A percentile compares a stretch with the other conserved stretches of the same genome.
Conservation (phyloP, 2,113 vertebrate genomes). For the Oostethus manadensis region DNA sequence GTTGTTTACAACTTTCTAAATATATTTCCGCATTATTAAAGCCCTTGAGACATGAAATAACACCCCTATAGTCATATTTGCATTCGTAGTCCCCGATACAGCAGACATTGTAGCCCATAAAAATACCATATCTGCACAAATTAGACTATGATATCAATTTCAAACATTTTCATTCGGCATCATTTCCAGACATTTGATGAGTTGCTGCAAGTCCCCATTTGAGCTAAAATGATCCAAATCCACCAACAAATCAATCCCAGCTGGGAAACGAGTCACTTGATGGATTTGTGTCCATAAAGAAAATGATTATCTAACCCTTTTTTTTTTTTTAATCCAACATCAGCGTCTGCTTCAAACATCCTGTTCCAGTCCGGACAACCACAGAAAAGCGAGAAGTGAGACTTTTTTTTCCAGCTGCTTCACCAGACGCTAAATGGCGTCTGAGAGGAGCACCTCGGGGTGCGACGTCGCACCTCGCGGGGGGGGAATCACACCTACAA, state of each 20-base stretch:
- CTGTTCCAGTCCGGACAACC: neutral
- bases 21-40: no score
- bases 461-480: conserved; percentile 28
- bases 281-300: neutral
- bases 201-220: no score
- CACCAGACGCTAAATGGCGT: conserved; percentile 13
- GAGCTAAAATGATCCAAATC: neutral
- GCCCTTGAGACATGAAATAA: no score
- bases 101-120: no score
- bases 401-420: conserved; percentile 25
- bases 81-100: no score
- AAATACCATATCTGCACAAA: no score
- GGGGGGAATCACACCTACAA: conserved; percentile 20
- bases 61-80: no score
- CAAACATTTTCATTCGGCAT: no score
- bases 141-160: no score
- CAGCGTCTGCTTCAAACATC: neutral
- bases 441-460: conserved; percentile 19
- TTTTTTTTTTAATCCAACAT: neutral
- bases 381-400: conserved; percentile 8
- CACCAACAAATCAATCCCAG: neutral
- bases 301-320: neutral
- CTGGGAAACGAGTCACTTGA: neutral
- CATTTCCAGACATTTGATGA: no score
- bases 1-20: no score